Percentiles rank a stretch among this genome's conserved stretches.
Conservation (phyloP, 2,797 vertebrate species). For the Dipus sagitta region DNA sequence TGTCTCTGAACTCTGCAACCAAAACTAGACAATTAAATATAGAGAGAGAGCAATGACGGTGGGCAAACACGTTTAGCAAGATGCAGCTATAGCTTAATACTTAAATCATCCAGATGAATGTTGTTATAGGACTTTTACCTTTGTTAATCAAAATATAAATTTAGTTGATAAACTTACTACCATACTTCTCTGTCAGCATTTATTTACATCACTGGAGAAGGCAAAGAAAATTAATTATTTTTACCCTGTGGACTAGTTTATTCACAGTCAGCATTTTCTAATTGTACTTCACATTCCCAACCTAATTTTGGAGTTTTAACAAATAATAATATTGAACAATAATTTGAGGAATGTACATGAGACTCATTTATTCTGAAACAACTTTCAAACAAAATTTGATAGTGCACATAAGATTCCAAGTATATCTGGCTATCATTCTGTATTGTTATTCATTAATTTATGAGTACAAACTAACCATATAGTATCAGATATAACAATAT, state of each 20-base stretch:
- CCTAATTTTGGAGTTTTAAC: constrained; percentile 19
- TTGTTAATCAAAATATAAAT: constrained; percentile 71
- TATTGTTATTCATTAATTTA: background rate
- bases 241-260: background rate
- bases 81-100: constrained; percentile 48
- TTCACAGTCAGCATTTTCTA: constrained; percentile 35
- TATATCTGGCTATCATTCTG: background rate
- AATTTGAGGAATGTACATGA: background rate
- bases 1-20: background rate
- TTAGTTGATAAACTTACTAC: constrained; percentile 36
- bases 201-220: constrained; percentile 60
- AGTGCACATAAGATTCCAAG: background rate
- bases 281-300: constrained; percentile 25
- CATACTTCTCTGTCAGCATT: constrained; percentile 41
- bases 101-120: constrained; percentile 16
- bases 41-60: background rate
- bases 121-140: constrained; percentile 4
- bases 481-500: background rate
- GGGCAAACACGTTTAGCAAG: constrained; percentile 49
- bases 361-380: background rate
- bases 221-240: constrained; percentile 55
- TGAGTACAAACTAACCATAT: too few species aligned
- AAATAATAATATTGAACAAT: constrained; percentile 30
- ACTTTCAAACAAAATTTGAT: background rate
- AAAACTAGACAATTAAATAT: background rate